Conservation (phyloP, 2,888 invertebrate species). For the Andrena haemorrhoa region DNA sequence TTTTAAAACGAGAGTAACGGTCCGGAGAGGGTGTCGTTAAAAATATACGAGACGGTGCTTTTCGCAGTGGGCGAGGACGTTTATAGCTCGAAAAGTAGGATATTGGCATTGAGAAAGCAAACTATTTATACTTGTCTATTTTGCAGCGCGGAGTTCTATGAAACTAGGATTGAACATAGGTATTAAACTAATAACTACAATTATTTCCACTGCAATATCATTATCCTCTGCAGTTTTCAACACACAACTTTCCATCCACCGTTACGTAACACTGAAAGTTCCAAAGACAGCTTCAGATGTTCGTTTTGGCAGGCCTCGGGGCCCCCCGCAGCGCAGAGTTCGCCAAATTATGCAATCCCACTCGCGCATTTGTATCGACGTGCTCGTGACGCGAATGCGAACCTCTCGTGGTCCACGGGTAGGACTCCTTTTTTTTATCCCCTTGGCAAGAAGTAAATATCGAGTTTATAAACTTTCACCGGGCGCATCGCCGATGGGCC, state of each 20-base stretch:
- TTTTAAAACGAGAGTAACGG: neutral
- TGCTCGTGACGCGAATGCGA: conserved; percentile 19
- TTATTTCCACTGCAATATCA: too few relatives aligned
- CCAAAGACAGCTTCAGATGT: neutral
- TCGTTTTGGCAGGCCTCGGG: neutral
- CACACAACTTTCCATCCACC: too few relatives aligned
- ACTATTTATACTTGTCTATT: neutral
- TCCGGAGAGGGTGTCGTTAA: neutral
- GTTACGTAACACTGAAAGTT: neutral
- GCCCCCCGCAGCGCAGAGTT: neutral
- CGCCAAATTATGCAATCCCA: neutral
- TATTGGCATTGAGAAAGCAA: conserved; percentile 1
- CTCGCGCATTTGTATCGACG: conserved; percentile 18
- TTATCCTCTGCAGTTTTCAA: too few relatives aligned
- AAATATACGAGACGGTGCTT: conserved; percentile 17
- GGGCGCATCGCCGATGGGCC: conserved; percentile 57
- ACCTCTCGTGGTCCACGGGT: neutral
- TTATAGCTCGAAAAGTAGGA: neutral
- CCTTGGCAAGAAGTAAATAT: conserved; percentile 53
- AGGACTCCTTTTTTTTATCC: neutral
- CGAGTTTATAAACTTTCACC: conserved; percentile 68
- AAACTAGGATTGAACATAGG: neutral
- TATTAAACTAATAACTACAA: too few relatives aligned
- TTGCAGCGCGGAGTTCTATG: neutral
- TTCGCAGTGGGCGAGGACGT: neutral